phyloP scores from a whole-genome alignment of 2,888 invertebrate genomes.

The Thera britannica region DNA sequence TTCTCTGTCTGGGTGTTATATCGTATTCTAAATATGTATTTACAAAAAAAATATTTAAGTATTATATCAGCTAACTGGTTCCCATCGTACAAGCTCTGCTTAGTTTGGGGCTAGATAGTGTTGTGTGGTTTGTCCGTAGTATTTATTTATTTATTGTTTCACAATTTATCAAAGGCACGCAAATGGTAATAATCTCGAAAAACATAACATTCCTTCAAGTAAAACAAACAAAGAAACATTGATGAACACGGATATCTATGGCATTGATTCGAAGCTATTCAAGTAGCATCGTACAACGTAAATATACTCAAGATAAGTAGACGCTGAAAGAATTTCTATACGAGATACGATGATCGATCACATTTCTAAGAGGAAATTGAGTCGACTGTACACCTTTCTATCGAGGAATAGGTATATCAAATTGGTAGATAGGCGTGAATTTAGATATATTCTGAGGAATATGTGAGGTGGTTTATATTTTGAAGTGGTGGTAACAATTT shows the following conservation, averaged over 20 bases:
- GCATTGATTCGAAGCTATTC: conserved; percentile 26
- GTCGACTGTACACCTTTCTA: conserved; percentile 47
- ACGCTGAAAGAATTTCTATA: conserved; percentile 27
- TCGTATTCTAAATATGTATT: too few relatives aligned
- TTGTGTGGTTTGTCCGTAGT: too few relatives aligned
- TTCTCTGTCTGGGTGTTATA: conserved; percentile 2
- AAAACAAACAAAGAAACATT: background rate
- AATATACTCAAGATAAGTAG: background rate
- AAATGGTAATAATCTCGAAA: too few relatives aligned
- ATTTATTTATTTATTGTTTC: too few relatives aligned
- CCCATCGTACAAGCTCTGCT: too few relatives aligned
- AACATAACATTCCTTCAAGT: too few relatives aligned
- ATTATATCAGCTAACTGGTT: too few relatives aligned
- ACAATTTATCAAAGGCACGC: too few relatives aligned
- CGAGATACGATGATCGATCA: conserved; percentile 57
- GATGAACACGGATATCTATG: background rate
- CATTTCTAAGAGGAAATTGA: conserved; percentile 61
- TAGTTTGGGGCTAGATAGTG: too few relatives aligned
- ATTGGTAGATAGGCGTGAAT: background rate
- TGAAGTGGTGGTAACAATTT: too few relatives aligned
- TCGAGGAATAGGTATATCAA: conserved; percentile 1
- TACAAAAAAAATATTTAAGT: too few relatives aligned
- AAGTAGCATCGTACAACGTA: conserved; percentile 15
- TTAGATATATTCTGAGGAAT: background rate
- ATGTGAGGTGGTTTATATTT: background rate